Evolutionary conservation across 2,113 vertebrate species (phyloP).

Genomic region (Tylochromis polylepis): DNA sequence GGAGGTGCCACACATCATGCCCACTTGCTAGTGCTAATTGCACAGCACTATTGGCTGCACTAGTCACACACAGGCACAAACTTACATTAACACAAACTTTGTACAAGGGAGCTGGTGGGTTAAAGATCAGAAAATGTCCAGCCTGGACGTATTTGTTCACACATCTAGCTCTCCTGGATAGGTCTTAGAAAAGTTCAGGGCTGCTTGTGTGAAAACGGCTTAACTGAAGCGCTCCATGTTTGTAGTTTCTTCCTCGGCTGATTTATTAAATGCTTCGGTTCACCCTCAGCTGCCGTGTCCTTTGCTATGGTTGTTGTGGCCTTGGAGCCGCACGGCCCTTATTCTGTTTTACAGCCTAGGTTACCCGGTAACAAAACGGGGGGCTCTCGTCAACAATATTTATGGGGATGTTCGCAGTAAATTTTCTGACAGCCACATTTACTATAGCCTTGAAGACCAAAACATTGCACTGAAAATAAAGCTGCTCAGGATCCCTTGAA

Average conservation of each 20-base stretch:
- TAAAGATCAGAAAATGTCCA: background rate
- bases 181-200: background rate
- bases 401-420: background rate
- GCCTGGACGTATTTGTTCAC: background rate
- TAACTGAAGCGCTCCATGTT: background rate
- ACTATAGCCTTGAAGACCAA: background rate
- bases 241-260: background rate
- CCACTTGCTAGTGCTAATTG: background rate
- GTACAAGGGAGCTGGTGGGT: background rate
- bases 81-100: background rate
- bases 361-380: background rate
- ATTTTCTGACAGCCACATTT: background rate
- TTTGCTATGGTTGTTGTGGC: background rate
- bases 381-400: background rate
- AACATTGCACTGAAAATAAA: background rate
- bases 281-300: background rate
- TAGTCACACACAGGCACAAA: background rate
- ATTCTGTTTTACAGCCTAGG: background rate
- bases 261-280: background rate
- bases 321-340: background rate
- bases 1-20: background rate
- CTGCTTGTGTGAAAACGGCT: background rate
- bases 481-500: background rate
- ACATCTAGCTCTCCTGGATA: accelerated
- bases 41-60: background rate